Conservation (phyloP, 37 sponge, comb jelly and placozoan genomes). For the Agelas oroides region DNA sequence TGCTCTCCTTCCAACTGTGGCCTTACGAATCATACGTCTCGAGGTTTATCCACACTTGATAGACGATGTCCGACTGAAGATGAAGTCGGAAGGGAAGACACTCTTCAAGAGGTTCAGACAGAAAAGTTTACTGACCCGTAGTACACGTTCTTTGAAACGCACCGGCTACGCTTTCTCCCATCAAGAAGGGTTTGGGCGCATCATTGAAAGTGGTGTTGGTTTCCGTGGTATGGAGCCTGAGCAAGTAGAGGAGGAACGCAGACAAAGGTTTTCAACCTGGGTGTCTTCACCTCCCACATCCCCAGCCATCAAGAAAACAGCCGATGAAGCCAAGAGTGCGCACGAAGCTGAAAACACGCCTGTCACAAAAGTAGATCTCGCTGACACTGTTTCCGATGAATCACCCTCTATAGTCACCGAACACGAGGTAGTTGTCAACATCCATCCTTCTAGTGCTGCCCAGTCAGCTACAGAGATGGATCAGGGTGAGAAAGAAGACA, state of each 20-base stretch:
- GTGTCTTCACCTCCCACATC: neutral
- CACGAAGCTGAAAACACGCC: no score
- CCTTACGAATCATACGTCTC: constrained; percentile 35
- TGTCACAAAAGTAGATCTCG: no score
- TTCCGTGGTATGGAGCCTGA: constrained; percentile 28
- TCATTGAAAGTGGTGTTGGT: constrained; percentile 72
- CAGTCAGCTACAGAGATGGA: neutral
- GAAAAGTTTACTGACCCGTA: neutral
- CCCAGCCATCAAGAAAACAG: neutral
- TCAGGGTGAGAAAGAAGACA: neutral
- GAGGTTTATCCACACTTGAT: constrained; percentile 71
- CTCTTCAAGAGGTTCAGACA: neutral
- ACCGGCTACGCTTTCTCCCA: constrained; percentile 92
- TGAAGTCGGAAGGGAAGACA: constrained; percentile 34
- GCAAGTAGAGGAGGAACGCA: constrained; percentile 24
- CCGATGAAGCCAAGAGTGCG: no score
- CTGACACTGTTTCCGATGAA: no score
- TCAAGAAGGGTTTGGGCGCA: constrained; percentile 71
- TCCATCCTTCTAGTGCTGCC: neutral
- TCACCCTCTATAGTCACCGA: no score
- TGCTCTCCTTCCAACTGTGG: constrained; percentile 76
- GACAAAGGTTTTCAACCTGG: constrained; percentile 5
- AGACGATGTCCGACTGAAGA: constrained; percentile 75
- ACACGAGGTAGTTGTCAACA: no score
- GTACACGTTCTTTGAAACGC: neutral